These are phyloP conservation scores for Aspiorhynchus laticeps DNA, from an alignment of 2,113 vertebrate species.

Conservation along the genomic window DNA sequence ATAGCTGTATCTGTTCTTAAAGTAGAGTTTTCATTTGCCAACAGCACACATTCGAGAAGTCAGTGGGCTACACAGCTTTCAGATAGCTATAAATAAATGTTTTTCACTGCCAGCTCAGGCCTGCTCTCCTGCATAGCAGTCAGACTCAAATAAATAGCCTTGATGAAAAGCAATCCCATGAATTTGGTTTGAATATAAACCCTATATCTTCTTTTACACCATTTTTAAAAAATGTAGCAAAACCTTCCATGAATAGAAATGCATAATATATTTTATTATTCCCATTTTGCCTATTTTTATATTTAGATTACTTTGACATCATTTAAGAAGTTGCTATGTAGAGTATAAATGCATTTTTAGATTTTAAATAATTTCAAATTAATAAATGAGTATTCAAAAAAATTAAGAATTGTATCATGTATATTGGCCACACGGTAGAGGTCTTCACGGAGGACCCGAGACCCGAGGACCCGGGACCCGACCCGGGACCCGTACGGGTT, in stretches of 20 bases:
- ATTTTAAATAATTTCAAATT: too few relatives aligned
- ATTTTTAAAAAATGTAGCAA: slow-evolving; percentile 48
- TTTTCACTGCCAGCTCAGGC: slow-evolving; percentile 63
- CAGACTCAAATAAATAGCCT: slow-evolving; percentile 65
- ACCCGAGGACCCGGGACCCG: too few relatives aligned
- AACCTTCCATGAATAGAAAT: too few relatives aligned
- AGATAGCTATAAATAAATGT: slow-evolving; percentile 78
- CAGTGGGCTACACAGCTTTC: slow-evolving; percentile 63
- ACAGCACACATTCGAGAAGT: slow-evolving; percentile 68
- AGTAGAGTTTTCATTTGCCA: slow-evolving; percentile 66
- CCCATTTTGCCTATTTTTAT: too few relatives aligned
- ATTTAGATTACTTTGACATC: too few relatives aligned
- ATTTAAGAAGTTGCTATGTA: background rate
- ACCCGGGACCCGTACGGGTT: too few relatives aligned
- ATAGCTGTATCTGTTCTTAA: slow-evolving; percentile 60
- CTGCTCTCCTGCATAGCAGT: slow-evolving; percentile 55
- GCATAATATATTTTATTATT: too few relatives aligned
- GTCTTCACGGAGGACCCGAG: too few relatives aligned
- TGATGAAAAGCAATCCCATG: slow-evolving; percentile 73
- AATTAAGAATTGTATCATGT: background rate
- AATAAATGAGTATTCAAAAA: too few relatives aligned
- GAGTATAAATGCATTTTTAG: background rate
- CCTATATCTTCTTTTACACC: slow-evolving; percentile 56
- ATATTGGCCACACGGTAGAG: too few relatives aligned
- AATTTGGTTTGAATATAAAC: slow-evolving; percentile 68